Evolutionary conservation across 2,888 invertebrate species (phyloP), one percentile per base, ranked within the genome.

Genomic region (Onthophagus sagittarius): DNA sequence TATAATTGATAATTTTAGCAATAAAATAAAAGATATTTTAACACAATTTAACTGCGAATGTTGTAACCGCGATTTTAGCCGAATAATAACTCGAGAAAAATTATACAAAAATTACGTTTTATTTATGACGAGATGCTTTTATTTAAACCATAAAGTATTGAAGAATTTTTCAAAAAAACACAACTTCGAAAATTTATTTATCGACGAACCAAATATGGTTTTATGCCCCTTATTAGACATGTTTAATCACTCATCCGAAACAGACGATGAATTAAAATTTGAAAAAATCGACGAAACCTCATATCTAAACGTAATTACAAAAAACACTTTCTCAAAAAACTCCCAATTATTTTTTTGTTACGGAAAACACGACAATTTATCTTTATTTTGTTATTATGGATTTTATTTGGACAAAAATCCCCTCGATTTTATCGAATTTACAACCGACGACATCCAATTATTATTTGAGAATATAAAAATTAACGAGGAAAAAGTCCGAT

Each of bases 311-410:
- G 87, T 92, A 53, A 83, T 80, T 74, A 89, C 90, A 1, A 82
- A 85, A 63, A 87, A 83, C 72, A 77, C 83, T 1, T 91, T 90
- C 82, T 84, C 87, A 71, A 88, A 89, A 73, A 90, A 90, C 82
- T 86, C 90, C 62, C 93, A 97, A 87, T 90, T 96, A 72, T 97
- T 94, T 83, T 97, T 97, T 79, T 94, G 93, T 79, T 97, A 97
- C 82, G 97, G 97, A 0, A 87, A 91, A 62, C 93, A 96, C 82
- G 90, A 92, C 79, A 97, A 94, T 86, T 84, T 90, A 0, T 93
- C 93, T 83, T 86, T 97, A n/a, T 89, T 94, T 39, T 87, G 92
- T 0, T 95, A 97, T 80, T 97, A 97, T 86, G 97, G 97, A 0
- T 97, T 97, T 84, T 91, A 90, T 79, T 84, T 93, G 75, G 88